phyloP scores from a whole-genome alignment of 2,888 invertebrate genomes.

The Digitonthophagus gazella region DNA sequence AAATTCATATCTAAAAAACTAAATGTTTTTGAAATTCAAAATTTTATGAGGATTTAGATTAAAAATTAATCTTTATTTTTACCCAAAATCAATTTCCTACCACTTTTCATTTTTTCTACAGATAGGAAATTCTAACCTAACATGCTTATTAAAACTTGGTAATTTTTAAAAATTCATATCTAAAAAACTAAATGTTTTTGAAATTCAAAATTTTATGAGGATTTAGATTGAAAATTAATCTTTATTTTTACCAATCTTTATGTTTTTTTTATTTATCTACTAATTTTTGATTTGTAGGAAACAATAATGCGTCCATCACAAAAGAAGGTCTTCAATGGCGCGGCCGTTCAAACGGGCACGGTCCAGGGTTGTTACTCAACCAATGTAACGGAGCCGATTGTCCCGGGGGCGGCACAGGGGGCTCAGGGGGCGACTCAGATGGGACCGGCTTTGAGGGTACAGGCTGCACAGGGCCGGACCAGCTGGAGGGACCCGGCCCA shows the following conservation, averaged over 20 bases:
- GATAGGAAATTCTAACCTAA: no score
- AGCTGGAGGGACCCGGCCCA: slow-evolving; percentile 84
- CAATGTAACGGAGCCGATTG: slow-evolving; percentile 40
- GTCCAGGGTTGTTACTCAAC: slow-evolving; percentile 28
- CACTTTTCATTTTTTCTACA: no score
- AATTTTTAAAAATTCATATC: no score
- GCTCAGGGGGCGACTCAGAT: slow-evolving; percentile 52
- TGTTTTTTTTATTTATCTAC: neutral
- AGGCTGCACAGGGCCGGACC: slow-evolving; percentile 60
- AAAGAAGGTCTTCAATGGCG: slow-evolving; percentile 51
- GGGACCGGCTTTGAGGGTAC: slow-evolving; percentile 49
- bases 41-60: no score
- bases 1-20: no score
- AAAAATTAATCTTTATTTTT: no score
- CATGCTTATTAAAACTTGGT: no score
- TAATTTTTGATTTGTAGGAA: slow-evolving; percentile 42
- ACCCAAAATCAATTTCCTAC: no score
- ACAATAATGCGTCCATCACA: slow-evolving; percentile 50
- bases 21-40: no score
- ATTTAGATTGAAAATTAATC: neutral
- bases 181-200: no score
- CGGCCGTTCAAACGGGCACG: slow-evolving; percentile 29
- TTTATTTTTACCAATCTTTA: neutral
- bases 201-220: no score
- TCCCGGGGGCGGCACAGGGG: slow-evolving; percentile 16